Percentiles rank a stretch among this genome's conserved stretches.
Evolutionary conservation across 2,113 vertebrate species (phyloP).

Genomic region (Taxidea taxus): DNA sequence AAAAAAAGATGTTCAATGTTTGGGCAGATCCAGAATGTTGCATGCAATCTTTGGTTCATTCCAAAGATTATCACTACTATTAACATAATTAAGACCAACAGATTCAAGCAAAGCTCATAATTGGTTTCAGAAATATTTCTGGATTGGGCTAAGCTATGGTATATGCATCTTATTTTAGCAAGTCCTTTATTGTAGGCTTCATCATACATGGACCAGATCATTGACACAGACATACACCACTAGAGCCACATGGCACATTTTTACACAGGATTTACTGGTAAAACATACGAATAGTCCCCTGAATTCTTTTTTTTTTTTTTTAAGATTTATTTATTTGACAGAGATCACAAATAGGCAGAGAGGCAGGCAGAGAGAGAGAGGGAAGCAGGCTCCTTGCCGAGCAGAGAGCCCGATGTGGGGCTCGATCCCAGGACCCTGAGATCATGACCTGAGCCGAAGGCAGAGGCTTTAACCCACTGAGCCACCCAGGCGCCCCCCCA

Average conservation of each 20-base stretch:
- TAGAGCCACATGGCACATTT: not conserved
- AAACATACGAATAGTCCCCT: not conserved
- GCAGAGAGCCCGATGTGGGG: no score
- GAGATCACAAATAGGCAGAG: no score
- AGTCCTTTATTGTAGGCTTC: not conserved
- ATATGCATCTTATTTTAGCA: not conserved
- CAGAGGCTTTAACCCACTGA: no score
- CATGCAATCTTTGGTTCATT: not conserved
- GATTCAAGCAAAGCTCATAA: not conserved
- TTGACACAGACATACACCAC: not conserved
- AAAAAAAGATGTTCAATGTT: not conserved
- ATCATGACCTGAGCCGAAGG: no score
- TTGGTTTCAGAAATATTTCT: not conserved
- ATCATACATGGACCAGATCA: not conserved
- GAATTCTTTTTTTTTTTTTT: no score
- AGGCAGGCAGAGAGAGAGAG: no score
- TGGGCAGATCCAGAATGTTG: not conserved
- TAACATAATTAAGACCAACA: not conserved
- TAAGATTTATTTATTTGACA: no score
- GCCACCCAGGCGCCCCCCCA: no score
- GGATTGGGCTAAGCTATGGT: not conserved
- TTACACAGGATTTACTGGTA: not conserved
- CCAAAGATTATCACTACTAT: not conserved
- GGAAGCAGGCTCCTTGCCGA: no score
- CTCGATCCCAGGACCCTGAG: no score